These are phyloP conservation scores for Epizoanthus fatuus DNA, from an alignment of 92 coral and sea anemone species.

Conservation along the genomic window DNA sequence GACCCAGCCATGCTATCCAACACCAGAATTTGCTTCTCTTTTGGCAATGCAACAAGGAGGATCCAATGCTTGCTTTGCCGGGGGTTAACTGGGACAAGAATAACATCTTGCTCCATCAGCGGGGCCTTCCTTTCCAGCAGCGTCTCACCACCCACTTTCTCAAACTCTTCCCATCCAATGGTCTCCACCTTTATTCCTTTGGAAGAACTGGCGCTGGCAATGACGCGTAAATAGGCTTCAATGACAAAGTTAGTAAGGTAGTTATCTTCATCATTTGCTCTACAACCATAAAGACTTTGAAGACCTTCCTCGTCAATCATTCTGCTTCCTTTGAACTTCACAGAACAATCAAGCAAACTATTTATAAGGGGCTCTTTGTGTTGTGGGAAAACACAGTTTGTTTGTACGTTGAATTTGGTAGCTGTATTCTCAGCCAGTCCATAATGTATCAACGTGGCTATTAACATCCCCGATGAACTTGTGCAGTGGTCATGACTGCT, in stretches of 20 bases:
- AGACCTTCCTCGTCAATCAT: conserved; percentile 39
- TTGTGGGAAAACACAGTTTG: conserved; percentile 37
- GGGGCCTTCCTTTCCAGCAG: conserved; percentile 56
- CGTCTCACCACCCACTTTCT: conserved; percentile 31
- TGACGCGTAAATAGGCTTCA: conserved; percentile 47
- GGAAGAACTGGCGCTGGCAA: neutral
- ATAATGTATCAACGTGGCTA: conserved; percentile 8
- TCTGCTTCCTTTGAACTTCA: conserved; percentile 29
- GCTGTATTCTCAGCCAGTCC: conserved; percentile 30
- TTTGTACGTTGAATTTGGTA: conserved; percentile 17
- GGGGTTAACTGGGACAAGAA: conserved; percentile 63
- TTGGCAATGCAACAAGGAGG: conserved; percentile 37
- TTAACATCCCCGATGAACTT: too few species aligned
- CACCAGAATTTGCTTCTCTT: conserved; percentile 41
- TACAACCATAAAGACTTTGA: conserved; percentile 19
- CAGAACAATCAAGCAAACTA: conserved; percentile 61
- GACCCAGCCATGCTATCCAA: conserved; percentile 64
- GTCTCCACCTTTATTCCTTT: conserved; percentile 18
- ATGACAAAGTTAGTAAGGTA: conserved; percentile 52
- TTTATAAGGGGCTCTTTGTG: conserved; percentile 56
- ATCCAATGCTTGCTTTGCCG: conserved; percentile 63
- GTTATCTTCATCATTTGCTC: conserved; percentile 31
- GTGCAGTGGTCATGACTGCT: too few species aligned
- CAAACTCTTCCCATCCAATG: conserved; percentile 65
- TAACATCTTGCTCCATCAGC: conserved; percentile 53